Conservation (phyloP, 1,140 invertebrate genomes). For the Anadara kagoshimensis region DNA sequence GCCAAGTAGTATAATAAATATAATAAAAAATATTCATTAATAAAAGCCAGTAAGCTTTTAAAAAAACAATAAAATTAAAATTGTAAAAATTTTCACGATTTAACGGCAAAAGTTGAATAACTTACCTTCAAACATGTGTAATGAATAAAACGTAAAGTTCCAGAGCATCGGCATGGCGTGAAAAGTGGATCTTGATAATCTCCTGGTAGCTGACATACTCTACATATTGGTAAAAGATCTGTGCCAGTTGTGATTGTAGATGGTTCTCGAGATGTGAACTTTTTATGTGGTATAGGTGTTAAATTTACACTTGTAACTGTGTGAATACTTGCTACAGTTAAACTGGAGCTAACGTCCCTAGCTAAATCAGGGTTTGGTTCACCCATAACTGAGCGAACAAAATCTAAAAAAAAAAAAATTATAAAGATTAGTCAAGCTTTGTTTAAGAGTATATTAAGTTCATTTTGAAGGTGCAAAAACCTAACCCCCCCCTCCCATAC, state of each 20-base stretch:
- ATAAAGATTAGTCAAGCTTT: no score
- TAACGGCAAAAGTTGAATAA: background rate
- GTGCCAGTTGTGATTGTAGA: conserved; percentile 58
- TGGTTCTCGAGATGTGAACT: conserved; percentile 48
- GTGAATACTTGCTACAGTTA: conserved; percentile 36
- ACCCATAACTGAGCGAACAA: conserved; percentile 5
- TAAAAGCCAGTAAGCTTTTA: background rate
- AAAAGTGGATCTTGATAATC: conserved; percentile 75
- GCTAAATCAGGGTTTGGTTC: conserved; percentile 23
- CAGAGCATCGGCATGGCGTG: conserved; percentile 77
- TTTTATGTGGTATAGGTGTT: conserved; percentile 51
- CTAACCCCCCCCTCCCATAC: no score
- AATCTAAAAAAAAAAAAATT: no score
- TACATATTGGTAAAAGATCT: conserved; percentile 73
- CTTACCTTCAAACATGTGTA: conserved; percentile 76
- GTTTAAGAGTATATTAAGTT: no score
- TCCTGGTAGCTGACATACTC: conserved; percentile 76
- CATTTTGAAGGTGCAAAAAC: no score
- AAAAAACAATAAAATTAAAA: background rate
- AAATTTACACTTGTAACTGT: conserved; percentile 47
- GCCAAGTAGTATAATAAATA: no score
- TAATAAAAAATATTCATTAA: no score
- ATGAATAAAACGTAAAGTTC: conserved; percentile 77
- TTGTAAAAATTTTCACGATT: background rate
- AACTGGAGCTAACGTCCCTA: conserved; percentile 27